phyloP scores from a whole-genome alignment of 92 coral and sea anemone genomes.

The Pocillopora meandrina region DNA sequence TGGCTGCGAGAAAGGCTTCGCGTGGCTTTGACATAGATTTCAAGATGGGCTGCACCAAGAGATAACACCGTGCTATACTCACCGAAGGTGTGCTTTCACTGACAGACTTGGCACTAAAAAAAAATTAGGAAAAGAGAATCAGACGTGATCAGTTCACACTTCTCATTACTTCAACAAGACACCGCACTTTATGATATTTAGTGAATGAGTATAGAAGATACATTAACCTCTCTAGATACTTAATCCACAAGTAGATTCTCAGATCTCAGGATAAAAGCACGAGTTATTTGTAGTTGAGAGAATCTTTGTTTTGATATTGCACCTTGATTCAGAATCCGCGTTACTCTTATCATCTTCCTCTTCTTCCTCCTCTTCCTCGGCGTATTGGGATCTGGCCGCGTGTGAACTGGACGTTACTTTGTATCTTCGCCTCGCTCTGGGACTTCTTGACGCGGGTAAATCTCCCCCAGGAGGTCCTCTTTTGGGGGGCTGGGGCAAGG shows the following conservation, averaged over 20 bases:
- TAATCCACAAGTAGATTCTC: not conserved
- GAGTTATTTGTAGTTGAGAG: not conserved
- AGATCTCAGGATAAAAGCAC: not conserved
- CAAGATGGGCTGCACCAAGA: too few species aligned
- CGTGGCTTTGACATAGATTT: too few species aligned
- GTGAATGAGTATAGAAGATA: too few species aligned
- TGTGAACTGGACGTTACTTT: conserved; percentile 63
- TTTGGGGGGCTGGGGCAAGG: conserved; percentile 81
- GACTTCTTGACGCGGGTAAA: conserved; percentile 75
- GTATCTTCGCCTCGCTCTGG: conserved; percentile 81
- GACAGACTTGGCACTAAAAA: conserved; percentile 69
- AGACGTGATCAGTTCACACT: not conserved
- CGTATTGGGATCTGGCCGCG: conserved; percentile 60
- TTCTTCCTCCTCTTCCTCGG: conserved; percentile 73
- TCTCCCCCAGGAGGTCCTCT: conserved; percentile 31
- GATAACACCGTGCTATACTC: not conserved
- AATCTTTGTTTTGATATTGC: not conserved
- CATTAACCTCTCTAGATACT: not conserved
- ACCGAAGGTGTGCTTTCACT: conserved; percentile 75
- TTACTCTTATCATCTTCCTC: conserved; percentile 70
- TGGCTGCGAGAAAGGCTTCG: too few species aligned
- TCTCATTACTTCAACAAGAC: too few species aligned
- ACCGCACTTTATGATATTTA: too few species aligned
- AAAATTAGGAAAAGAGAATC: not conserved
- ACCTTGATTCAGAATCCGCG: conserved; percentile 82